These are phyloP conservation scores for Cinara cedri DNA, from an alignment of 2,888 invertebrate genomes.

Conservation along the genomic window DNA sequence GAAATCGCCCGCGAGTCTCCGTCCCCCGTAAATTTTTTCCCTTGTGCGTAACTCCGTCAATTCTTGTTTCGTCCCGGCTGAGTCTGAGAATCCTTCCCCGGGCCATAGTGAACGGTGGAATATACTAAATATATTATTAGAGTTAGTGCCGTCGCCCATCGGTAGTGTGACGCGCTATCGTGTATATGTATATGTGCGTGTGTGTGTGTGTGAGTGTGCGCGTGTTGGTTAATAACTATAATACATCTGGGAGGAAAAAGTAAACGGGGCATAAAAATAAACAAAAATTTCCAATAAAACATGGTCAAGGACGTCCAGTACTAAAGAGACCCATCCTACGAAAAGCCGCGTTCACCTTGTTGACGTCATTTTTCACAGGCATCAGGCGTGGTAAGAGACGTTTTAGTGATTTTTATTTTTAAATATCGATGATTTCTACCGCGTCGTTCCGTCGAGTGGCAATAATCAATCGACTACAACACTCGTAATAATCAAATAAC, in stretches of 20 bases:
- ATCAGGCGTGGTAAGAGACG: conserved; percentile 54
- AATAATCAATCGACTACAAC: not conserved
- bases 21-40: not conserved
- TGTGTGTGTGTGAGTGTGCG: no score
- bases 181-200: no score
- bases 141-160: not conserved
- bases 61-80: not conserved
- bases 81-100: not conserved
- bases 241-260: conserved; percentile 9
- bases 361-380: conserved; percentile 52
- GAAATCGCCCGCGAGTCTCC: not conserved
- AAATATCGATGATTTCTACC: not conserved
- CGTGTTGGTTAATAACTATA: not conserved
- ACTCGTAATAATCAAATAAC: not conserved
- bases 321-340: conserved; percentile 45
- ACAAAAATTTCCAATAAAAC: conserved; percentile 45
- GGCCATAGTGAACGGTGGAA: not conserved
- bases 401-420: conserved; percentile 28
- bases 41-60: not conserved
- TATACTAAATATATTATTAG: no score
- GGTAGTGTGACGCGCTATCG: not conserved
- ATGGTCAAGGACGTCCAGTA: conserved; percentile 57
- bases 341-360: conserved; percentile 53
- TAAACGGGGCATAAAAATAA: conserved; percentile 39
- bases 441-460: conserved; percentile 2